Evolutionary conservation across 2,888 invertebrate species (phyloP).

Genomic region (Tribolium freemani): DNA sequence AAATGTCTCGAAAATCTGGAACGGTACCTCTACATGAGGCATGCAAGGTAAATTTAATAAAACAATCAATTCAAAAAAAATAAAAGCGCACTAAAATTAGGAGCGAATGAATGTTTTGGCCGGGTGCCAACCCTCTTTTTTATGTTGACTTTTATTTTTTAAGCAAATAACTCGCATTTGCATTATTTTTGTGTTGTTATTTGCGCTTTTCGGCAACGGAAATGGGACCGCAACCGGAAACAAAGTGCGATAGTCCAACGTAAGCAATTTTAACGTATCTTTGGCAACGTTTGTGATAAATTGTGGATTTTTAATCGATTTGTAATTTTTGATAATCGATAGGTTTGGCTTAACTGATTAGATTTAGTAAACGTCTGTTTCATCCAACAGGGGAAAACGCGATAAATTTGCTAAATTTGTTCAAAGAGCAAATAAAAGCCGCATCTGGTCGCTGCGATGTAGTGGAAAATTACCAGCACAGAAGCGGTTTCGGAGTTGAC

Average conservation of each 20-base stretch:
- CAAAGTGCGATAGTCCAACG: not conserved
- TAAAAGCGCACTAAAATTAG: slow-evolving; percentile 40
- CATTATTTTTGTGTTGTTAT: not conserved
- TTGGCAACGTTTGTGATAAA: not conserved
- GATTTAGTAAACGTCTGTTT: not conserved
- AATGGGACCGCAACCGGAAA: not conserved
- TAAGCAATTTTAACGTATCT: not conserved
- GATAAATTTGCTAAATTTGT: not conserved
- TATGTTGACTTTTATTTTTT: not conserved
- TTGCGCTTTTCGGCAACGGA: not conserved
- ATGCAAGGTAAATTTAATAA: slow-evolving; percentile 59
- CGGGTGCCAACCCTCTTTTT: slow-evolving; percentile 13
- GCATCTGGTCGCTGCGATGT: slow-evolving; percentile 2
- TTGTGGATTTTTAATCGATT: not conserved
- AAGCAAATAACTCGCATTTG: slow-evolving; percentile 19
- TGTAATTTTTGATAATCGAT: not conserved
- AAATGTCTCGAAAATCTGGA: slow-evolving; percentile 59
- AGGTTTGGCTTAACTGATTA: not conserved
- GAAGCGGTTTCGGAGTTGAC: slow-evolving; percentile 6
- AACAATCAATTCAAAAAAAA: slow-evolving; percentile 40
- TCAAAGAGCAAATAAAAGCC: not conserved
- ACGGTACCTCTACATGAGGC: slow-evolving; percentile 57
- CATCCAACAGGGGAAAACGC: not conserved
- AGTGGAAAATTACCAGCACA: slow-evolving; percentile 31
- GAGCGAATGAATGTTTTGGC: slow-evolving; percentile 32